phyloP scores from a whole-genome alignment of 2,113 vertebrate genomes.

The Vicugna pacos region DNA sequence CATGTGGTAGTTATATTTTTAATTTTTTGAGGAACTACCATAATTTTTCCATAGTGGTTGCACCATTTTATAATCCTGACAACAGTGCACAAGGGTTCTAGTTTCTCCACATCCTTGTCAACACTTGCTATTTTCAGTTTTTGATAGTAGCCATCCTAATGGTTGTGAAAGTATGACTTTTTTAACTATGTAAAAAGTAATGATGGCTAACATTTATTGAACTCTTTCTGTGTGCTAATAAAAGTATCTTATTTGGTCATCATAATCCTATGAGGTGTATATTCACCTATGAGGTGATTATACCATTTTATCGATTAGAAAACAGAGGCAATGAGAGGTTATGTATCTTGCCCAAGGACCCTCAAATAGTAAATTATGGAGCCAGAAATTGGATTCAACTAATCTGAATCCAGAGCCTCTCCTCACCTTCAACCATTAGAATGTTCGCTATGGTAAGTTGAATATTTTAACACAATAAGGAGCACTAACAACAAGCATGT shows the following conservation, averaged over 20 bases:
- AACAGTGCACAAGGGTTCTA: background rate
- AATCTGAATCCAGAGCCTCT: conserved; percentile 2
- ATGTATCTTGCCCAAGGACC: background rate
- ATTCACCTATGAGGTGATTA: background rate
- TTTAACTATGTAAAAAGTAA: conserved; percentile 34
- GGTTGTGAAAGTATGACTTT: background rate
- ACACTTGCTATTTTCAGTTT: background rate
- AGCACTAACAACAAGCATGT: background rate
- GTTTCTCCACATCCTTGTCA: background rate
- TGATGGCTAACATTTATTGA: background rate
- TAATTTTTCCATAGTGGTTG: background rate
- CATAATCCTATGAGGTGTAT: background rate
- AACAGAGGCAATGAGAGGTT: background rate
- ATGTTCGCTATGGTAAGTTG: conserved; percentile 1
- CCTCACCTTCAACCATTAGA: background rate
- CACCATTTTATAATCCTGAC: background rate
- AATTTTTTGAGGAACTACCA: background rate
- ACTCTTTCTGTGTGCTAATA: background rate
- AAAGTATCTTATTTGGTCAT: conserved; percentile 2
- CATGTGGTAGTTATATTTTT: background rate
- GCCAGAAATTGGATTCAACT: conserved; percentile 19
- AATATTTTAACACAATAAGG: conserved; percentile 25
- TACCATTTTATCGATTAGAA: conserved; percentile 42
- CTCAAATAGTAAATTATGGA: background rate
- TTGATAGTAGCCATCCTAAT: background rate